Percentiles rank a stretch among this genome's conserved stretches.
Evolutionary conservation across 2,113 vertebrate species (phyloP).

Genomic region (Varanus komodoensis): DNA sequence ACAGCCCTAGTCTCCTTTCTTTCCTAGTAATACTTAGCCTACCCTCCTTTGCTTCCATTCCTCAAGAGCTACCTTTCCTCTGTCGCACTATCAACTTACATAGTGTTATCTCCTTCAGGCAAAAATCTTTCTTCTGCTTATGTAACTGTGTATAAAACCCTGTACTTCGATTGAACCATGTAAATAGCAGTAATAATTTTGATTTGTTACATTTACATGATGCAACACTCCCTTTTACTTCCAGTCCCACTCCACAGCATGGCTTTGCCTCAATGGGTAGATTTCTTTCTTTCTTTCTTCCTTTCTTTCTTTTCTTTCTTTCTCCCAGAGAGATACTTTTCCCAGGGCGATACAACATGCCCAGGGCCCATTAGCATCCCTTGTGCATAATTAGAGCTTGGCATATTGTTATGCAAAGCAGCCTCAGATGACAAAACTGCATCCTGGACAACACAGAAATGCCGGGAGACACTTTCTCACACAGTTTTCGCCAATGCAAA

Average conservation of each 20-base stretch:
- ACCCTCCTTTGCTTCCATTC: not conserved
- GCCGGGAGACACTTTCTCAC: conserved; percentile 81
- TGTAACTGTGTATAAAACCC: not conserved
- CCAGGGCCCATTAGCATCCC: conserved; percentile 79
- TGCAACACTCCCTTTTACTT: not conserved
- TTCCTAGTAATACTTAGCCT: too few species aligned
- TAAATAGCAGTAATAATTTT: conserved; percentile 1
- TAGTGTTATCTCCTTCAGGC: not conserved
- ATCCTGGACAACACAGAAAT: conserved; percentile 77
- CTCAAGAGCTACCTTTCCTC: not conserved
- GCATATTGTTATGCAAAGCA: conserved; percentile 83
- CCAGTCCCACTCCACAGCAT: not conserved
- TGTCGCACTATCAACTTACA: not conserved
- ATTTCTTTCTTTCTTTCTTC: conserved; percentile 21
- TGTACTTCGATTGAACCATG: not conserved
- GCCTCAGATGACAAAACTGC: conserved; percentile 80
- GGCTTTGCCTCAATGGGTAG: conserved; percentile 18
- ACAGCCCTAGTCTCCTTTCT: not conserved
- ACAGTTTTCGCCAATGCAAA: conserved; percentile 76
- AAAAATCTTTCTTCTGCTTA: not conserved
- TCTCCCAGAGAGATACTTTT: conserved; percentile 72
- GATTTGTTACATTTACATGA: not conserved
- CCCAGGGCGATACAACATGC: conserved; percentile 73
- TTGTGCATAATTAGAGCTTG: conserved; percentile 78
- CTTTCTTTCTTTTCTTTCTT: conserved; percentile 32